Conservation (phyloP, 2,797 vertebrate genomes). For the Taenioides sp. region DNA sequence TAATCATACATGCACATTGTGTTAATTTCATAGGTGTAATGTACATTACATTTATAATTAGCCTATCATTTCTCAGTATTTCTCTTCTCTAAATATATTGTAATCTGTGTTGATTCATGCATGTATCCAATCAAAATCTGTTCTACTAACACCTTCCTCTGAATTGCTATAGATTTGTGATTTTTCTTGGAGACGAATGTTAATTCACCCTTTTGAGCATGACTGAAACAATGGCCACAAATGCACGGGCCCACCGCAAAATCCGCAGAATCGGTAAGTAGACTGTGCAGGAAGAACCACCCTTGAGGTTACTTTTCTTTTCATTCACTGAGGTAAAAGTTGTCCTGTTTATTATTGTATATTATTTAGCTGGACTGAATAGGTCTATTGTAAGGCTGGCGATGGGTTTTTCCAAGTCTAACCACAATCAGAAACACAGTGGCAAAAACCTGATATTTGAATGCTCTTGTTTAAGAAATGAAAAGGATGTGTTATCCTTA, state of each 20-base stretch:
- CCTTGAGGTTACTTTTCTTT: conserved; percentile 2
- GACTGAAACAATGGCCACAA: conserved; percentile 80
- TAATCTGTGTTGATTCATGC: conserved; percentile 83
- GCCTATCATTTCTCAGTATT: conserved; percentile 32
- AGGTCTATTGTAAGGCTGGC: neutral
- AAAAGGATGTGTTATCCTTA: conserved; percentile 59
- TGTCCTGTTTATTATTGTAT: neutral
- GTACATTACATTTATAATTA: conserved; percentile 3
- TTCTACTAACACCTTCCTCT: conserved; percentile 87
- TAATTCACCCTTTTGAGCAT: conserved; percentile 85
- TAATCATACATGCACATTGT: neutral
- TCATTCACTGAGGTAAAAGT: neutral
- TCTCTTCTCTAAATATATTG: conserved; percentile 35
- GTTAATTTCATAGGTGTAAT: neutral
- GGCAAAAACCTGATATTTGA: conserved; percentile 8
- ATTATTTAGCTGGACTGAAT: neutral
- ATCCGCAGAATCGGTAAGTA: conserved; percentile 89
- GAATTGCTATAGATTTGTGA: conserved; percentile 91
- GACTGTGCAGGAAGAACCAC: conserved; percentile 19
- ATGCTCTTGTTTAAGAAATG: conserved; percentile 43
- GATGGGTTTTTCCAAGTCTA: conserved; percentile 13
- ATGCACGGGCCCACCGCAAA: conserved; percentile 70
- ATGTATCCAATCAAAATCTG: conserved; percentile 67
- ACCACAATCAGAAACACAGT: conserved; percentile 15
- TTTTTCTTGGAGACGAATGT: conserved; percentile 86